Evolutionary conservation across 2,888 invertebrate species (phyloP), one percentile per base, ranked within the genome.

Genomic region (Malacosoma neustria): DNA sequence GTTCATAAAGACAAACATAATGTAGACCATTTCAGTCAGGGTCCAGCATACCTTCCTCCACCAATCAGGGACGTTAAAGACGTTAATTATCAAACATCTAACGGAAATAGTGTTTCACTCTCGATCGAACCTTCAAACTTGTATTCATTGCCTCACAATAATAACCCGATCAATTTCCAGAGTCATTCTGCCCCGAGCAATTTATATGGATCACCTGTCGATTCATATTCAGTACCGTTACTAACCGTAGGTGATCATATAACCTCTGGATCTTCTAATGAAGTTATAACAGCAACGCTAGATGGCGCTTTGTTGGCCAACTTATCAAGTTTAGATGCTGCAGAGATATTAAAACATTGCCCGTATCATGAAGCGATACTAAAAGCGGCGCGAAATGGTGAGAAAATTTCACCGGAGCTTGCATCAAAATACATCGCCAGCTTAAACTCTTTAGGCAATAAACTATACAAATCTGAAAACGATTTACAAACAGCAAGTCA

Each of bases 1-100:
- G 87, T 88, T 34, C 89, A 90, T 11, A 88, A 91, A 48, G 91
- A 91, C 55, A 69, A 79, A 11, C 88, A 87, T 41, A 88, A 88
- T 0, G 69, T 87, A 2, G 88, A 89, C 39, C 87, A 89, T 34
- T 58, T 70, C 0, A 67, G 77, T 6, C 82, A 87, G 46, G 79
- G 80, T 0, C 80, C 87, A 0, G 69, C 88, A 0, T 92, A 92
- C 52, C 68, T 91, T 29, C 90, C 91, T 0, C 91, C 91, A 1
- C 90, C 91, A 2, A 85, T 90, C n/a, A 75, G 87, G 32, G 89
- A 88, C 40, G 56, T 88, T 0, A 87, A 88, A 38, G 90, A 88
- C 35, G 59, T 61, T 11, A 72, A 59, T 44, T 56, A 62, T 1
- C 66, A 73, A 2, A 60, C 65, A 2, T 64, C 64, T 1, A 64